A percentile compares a stretch with the other conserved stretches of the same genome.
phyloP scores from a whole-genome alignment of 2,888 invertebrate genomes.

The Aspidiotus destructor region DNA sequence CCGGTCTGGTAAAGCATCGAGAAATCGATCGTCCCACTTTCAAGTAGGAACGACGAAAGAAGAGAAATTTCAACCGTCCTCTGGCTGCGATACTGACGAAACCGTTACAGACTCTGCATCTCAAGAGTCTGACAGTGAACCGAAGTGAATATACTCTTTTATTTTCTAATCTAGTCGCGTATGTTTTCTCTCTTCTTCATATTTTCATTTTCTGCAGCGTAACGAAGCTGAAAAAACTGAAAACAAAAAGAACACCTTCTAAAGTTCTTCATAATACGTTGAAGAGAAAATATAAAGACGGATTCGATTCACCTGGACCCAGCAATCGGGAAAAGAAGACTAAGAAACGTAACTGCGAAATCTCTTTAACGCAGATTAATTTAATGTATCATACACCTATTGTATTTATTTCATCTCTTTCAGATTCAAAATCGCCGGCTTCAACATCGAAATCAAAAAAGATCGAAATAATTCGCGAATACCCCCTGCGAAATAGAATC shows the following conservation, averaged over 20 bases:
- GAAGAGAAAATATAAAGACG: background rate
- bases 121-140: conserved; percentile 21
- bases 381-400: no score
- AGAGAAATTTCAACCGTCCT: conserved; percentile 7
- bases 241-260: background rate
- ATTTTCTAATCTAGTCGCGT: background rate
- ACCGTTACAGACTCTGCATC: conserved; percentile 15
- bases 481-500: conserved; percentile 34
- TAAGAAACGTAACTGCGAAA: background rate
- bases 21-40: conserved; percentile 5
- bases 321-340: background rate
- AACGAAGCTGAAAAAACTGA: background rate
- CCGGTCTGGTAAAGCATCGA: background rate
- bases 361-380: no score
- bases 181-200: background rate
- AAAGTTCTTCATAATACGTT: background rate
- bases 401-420: no score
- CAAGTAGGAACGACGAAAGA: conserved; percentile 6
- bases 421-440: background rate
- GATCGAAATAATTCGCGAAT: conserved; percentile 23
- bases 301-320: background rate
- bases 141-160: background rate
- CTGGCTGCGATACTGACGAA: background rate
- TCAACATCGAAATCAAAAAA: conserved; percentile 2
- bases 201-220: background rate